Evolutionary conservation across 2,797 vertebrate genomes (phyloP), one percentile per base, ranked within the genome.

Genomic region (Bufotes viridis): DNA sequence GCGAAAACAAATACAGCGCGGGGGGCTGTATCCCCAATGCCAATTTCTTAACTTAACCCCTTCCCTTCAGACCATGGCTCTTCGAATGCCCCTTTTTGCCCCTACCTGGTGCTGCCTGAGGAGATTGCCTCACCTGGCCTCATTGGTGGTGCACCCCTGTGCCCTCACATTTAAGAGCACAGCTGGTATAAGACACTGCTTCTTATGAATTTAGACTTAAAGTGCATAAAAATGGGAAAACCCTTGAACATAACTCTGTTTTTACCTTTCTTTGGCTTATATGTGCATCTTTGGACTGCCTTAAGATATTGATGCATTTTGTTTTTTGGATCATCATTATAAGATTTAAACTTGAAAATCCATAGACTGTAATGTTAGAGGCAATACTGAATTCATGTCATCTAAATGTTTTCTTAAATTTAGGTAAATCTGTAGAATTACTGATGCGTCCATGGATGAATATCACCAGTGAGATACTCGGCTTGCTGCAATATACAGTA

Each of bases 231-330:
- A 61, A 76, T 70, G 42, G 42, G 11, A 26, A 76, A 29, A 78
- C 65, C 12, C 17, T 67, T 60, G 12, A 34, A 26, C 22, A 65
- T 79, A n/a, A 72, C 20, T 75, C 58, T 42, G 57, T 29, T 61
- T 82, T 83, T 17, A 51, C 70, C 72, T 49, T 55, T 88, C 87
- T 88, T 88, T 88, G 87, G 87, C 55, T 70, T 67, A 83, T 34
- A 18, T 26, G 24, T 78, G 74, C 60, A 69, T 74, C 14, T 81
- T 49, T 87, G 65, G 78, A 69, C 24, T 80, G 61, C 57, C 29
- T 17, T 58, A 74, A 74, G 29, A 63, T 81, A 57, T 80, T 63
- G 49, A 22, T 24, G 20, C 9, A 2, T 24, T 78, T 17, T 76
- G 13, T 53, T 51, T n/a, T 76, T 49, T n/a, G 49, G 42, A 51